These are phyloP conservation scores for Xestia rhomboidea DNA, from an alignment of 2,888 invertebrate genomes.

Conservation along the genomic window DNA sequence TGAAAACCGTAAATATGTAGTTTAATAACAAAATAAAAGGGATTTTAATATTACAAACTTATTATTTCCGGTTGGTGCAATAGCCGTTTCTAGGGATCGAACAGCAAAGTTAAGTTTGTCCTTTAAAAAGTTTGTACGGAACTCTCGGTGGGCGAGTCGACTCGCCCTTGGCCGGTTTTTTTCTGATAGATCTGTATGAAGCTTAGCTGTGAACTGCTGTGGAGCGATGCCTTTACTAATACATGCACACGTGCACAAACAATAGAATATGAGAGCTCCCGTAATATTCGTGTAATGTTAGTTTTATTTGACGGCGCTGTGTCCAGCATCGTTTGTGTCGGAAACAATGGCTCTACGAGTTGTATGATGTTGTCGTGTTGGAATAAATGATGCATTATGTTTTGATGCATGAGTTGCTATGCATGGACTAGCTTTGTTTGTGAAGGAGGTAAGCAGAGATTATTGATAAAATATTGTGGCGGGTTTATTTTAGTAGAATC, in stretches of 20 bases:
- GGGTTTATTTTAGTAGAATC: not conserved
- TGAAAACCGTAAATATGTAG: too few species aligned
- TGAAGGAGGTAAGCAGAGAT: not conserved
- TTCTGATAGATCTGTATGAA: not conserved
- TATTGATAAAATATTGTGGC: not conserved
- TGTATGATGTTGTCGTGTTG: constrained; percentile 8
- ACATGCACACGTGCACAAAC: constrained; percentile 19
- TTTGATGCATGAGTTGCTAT: not conserved
- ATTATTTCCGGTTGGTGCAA: too few species aligned
- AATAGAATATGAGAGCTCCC: constrained; percentile 29
- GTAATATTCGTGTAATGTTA: constrained; percentile 35
- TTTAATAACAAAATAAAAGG: too few species aligned
- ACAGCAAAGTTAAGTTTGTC: too few species aligned
- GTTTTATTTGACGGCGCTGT: constrained; percentile 34
- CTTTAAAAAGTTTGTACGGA: too few species aligned
- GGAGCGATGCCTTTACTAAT: not conserved
- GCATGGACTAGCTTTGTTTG: not conserved
- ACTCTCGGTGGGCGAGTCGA: too few species aligned
- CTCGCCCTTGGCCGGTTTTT: too few species aligned
- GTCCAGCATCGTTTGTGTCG: constrained; percentile 25
- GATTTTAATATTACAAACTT: too few species aligned
- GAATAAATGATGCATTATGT: constrained; percentile 9
- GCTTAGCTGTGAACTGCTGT: not conserved
- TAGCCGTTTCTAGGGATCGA: too few species aligned
- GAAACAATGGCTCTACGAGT: constrained; percentile 34